These are phyloP conservation scores for Lepidotrigona ventralis DNA, from an alignment of 1,140 invertebrate species.

Conservation along the genomic window DNA sequence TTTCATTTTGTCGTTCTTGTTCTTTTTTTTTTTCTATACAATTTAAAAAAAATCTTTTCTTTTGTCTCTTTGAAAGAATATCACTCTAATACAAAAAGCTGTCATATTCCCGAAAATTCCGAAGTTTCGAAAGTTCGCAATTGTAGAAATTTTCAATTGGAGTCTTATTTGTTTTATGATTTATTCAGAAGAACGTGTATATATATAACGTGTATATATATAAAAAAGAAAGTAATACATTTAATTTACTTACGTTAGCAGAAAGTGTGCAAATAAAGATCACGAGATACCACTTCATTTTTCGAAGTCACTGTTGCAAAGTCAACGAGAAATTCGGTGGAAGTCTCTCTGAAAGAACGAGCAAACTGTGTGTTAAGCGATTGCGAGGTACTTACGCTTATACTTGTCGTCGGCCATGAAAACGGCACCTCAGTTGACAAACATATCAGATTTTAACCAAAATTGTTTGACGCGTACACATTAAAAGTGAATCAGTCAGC, in stretches of 20 bases:
- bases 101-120: no score
- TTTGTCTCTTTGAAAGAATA: no score
- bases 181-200: no score
- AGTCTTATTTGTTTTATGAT: no score
- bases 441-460: neutral
- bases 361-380: neutral
- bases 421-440: neutral
- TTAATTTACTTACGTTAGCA: neutral
- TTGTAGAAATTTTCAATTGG: no score
- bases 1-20: no score
- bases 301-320: neutral
- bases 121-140: no score
- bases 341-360: neutral
- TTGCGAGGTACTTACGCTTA: neutral
- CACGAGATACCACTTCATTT: neutral
- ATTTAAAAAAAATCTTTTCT: no score
- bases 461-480: neutral
- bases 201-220: no score
- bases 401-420: neutral
- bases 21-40: no score
- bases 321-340: neutral
- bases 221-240: no score
- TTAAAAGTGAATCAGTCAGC: conserved; percentile 4
- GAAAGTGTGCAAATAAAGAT: neutral
- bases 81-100: no score